Evolutionary conservation across 2,797 vertebrate genomes (phyloP).

Genomic region (Manis pentadactyla): DNA sequence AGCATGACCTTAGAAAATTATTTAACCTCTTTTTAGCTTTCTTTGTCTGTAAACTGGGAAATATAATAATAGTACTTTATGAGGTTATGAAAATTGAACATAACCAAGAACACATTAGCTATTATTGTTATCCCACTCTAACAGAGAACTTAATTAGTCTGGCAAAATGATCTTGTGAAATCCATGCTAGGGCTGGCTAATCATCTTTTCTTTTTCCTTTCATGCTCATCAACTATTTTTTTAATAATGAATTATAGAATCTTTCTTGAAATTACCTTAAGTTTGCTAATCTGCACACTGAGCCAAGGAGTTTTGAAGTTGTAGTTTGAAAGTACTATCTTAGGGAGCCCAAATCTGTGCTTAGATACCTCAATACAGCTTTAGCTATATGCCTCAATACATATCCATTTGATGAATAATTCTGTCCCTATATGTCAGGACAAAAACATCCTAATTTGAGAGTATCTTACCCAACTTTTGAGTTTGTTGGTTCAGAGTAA

Average conservation of each 20-base stretch:
- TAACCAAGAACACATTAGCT: background rate
- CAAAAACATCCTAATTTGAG: background rate
- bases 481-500: background rate
- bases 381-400: background rate
- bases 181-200: background rate
- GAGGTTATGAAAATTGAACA: constrained; percentile 39
- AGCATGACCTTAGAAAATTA: constrained; percentile 4
- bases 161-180: constrained; percentile 39
- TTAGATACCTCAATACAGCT: background rate
- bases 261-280: constrained; percentile 52
- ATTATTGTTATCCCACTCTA: background rate
- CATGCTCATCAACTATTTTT: background rate
- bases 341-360: background rate
- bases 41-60: constrained; percentile 20
- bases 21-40: constrained; percentile 2
- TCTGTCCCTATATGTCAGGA: background rate
- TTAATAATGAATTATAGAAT: constrained; percentile 39
- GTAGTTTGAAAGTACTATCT: constrained; percentile 25
- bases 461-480: constrained; percentile 23
- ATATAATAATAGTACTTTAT: background rate
- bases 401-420: constrained; percentile 8
- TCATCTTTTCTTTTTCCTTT: constrained; percentile 37
- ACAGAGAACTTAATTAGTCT: constrained; percentile 1
- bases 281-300: background rate
- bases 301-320: constrained; percentile 27